These are phyloP conservation scores for Boulengeromyrus knoepffleri DNA, from an alignment of 2,113 vertebrate genomes.

Conservation along the genomic window DNA sequence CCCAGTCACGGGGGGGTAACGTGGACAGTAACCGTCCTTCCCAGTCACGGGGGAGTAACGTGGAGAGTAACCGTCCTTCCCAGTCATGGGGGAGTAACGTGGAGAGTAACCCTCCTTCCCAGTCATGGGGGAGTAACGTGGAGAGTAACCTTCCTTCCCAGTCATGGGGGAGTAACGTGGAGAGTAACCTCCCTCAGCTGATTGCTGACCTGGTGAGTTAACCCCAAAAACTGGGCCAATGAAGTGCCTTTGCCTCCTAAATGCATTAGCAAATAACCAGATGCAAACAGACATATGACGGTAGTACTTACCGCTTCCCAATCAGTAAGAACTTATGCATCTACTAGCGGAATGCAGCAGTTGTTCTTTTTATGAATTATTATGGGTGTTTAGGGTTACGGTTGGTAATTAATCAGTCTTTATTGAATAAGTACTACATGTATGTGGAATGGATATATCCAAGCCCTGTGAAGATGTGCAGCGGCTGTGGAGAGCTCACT, in stretches of 20 bases:
- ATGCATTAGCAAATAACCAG: neutral
- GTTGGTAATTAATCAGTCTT: neutral
- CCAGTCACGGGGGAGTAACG: too few species aligned
- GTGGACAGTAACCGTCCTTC: too few species aligned
- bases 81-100: neutral
- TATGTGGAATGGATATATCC: neutral
- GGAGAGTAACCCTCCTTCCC: too few species aligned
- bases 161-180: too few species aligned
- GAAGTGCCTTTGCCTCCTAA: neutral
- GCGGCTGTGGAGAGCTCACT: neutral
- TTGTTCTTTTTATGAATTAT: neutral
- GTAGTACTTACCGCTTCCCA: neutral
- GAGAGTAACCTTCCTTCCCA: too few species aligned
- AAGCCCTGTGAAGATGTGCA: neutral
- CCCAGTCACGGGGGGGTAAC: too few species aligned
- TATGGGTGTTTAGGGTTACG: neutral
- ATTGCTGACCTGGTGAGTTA: neutral
- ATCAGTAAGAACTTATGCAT: neutral
- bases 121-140: too few species aligned
- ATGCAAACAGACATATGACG: neutral
- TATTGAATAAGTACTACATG: neutral
- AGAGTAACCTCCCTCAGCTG: neutral
- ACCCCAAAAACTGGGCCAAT: neutral
- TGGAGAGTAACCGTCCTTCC: neutral
- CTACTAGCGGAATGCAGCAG: neutral